Evolutionary conservation across 2,113 vertebrate species (phyloP).

Genomic region (Zosterops japonicus): DNA sequence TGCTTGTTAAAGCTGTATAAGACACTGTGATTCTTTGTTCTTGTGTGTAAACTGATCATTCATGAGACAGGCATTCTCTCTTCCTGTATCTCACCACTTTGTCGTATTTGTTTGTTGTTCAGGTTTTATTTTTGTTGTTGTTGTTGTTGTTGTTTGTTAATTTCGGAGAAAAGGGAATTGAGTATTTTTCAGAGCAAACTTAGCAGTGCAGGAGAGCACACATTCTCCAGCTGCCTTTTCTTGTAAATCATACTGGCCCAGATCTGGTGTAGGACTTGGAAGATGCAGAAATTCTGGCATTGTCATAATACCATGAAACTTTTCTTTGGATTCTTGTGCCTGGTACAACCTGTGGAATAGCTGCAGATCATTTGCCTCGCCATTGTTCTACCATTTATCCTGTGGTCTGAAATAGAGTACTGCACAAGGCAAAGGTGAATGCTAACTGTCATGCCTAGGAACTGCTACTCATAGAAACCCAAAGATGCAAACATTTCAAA

Average conservation of each 20-base stretch:
- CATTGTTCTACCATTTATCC: not conserved
- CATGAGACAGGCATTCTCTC: rapidly evolving
- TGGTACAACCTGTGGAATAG: not conserved
- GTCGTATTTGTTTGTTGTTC: not conserved
- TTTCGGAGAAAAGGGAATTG: not conserved
- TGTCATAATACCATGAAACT: not conserved
- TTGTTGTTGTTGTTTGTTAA: not conserved
- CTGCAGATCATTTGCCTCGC: not conserved
- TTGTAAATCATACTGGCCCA: not conserved
- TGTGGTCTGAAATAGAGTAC: not conserved
- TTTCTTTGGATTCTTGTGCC: not conserved
- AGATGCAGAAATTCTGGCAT: not conserved
- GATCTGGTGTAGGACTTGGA: not conserved
- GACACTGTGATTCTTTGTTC: not conserved
- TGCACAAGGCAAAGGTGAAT: not conserved
- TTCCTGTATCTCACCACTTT: not conserved
- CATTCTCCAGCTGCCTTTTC: not conserved
- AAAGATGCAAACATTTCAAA: not conserved
- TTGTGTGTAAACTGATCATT: not conserved
- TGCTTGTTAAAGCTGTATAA: not conserved
- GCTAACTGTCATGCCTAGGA: not conserved
- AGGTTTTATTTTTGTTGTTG: too few species aligned
- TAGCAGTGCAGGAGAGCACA: not conserved
- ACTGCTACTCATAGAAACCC: not conserved
- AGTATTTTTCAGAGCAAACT: not conserved